Percentiles rank a stretch among this genome's conserved stretches.
phyloP scores from a whole-genome alignment of 2,888 invertebrate species.

The Epistrophella euchroma region DNA sequence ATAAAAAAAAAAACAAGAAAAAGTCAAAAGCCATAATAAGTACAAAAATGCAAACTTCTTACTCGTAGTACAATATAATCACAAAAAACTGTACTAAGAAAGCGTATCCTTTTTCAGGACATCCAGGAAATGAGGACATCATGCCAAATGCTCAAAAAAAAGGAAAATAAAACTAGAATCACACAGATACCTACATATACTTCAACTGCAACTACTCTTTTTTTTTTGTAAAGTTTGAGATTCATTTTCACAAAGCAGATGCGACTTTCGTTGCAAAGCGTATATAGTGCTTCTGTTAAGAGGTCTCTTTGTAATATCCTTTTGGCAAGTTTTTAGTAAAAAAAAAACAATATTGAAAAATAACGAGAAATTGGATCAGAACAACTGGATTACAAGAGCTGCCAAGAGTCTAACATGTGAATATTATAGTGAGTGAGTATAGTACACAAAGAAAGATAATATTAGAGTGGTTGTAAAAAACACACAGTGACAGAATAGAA shows the following conservation, averaged over 20 bases:
- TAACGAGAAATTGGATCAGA: slow-evolving; percentile 28
- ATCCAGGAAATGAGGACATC: slow-evolving; percentile 26
- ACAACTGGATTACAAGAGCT: slow-evolving; percentile 39
- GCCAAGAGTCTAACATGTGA: slow-evolving; percentile 34
- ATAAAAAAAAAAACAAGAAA: neutral
- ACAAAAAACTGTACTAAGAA: slow-evolving; percentile 13
- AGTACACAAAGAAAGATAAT: slow-evolving; percentile 24
- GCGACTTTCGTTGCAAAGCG: slow-evolving; percentile 6
- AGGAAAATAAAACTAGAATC: neutral
- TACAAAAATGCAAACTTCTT: neutral
- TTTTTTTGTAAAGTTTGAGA: neutral
- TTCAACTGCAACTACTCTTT: slow-evolving; percentile 5
- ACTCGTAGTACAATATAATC: neutral
- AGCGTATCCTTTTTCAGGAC: slow-evolving; percentile 6
- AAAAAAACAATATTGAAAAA: slow-evolving; percentile 9
- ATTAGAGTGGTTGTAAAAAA: slow-evolving; percentile 12
- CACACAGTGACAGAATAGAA: neutral
- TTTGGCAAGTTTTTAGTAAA: slow-evolving; percentile 24
- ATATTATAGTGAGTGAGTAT: neutral
- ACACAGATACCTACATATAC: slow-evolving; percentile 6
- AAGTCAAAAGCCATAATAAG: neutral
- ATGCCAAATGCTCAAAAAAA: slow-evolving; percentile 26
- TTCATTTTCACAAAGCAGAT: slow-evolving; percentile 31
- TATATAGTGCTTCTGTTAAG: slow-evolving; percentile 1
- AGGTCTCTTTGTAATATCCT: slow-evolving; percentile 33